Base-by-base conservation (phyloP, 2,888 invertebrate species). In the Mesorhabditis sp. region DNA sequence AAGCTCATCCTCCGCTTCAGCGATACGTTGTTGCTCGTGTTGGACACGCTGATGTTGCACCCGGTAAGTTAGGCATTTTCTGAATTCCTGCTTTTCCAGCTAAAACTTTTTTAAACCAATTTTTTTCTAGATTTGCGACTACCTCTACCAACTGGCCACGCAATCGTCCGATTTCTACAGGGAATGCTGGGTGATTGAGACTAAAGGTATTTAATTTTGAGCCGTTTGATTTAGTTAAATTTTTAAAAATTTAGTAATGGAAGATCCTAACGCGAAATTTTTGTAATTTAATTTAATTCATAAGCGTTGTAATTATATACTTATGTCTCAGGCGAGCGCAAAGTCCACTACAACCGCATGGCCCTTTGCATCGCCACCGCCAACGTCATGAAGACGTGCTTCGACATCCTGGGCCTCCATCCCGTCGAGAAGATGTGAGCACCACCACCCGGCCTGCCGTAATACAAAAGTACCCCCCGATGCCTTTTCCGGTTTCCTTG, bases 101-200 rank as follows among this genome's bases (percentile, higher is more conserved):
- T 13, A 15, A 13, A 7, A 67, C 45, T 67, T 28, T 13, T 63
- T 58, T 10, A 13, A 13, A 4, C 4, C 58, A 13, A 13, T 67
- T 58, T 45, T 6, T 87, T 90, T 90, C 67, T 65, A 73, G 71
- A 88, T 99, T 44, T 98, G 98, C 86, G 97, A 97, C 86, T 96
- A 92, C 87, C 90, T 96, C 74, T 99, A 95, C 87, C 95, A 97
- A 84, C 90, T 97, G 69, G 91, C 93, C n/a, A 91, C 92, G 4
- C 90, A 91, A 2, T 98, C 97, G 86, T 91, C 93, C 0, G 98
- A 99, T 86, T 98, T 99, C 87, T 98, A 99, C 87, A 95, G 96
- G 86, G 91, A 90, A 82, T 99, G 98, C 87, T 98, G 97, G 86
- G 97, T 97, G 86, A 91, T 99, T 67, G 94, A 96, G 86, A 95